A percentile compares a stretch with the other conserved stretches of the same genome.
These are phyloP conservation scores for Listronotus bonariensis DNA, from an alignment of 1,140 invertebrate species.

Conservation along the genomic window DNA sequence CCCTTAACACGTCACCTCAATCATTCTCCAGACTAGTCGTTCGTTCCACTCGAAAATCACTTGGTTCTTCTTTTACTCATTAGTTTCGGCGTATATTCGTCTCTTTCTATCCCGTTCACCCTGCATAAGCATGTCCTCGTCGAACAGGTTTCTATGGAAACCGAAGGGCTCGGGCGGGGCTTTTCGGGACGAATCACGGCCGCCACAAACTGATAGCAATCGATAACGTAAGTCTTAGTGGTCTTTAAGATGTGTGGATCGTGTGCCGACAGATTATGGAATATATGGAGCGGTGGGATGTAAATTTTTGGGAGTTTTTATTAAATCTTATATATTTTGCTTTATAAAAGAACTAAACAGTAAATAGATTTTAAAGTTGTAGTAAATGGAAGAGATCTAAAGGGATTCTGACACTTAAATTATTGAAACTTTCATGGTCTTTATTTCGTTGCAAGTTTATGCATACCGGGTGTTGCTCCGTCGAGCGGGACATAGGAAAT, in stretches of 20 bases:
- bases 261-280: slow-evolving; percentile 16
- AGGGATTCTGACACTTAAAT: too few relatives aligned
- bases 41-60: not conserved
- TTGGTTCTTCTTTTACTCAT: slow-evolving; percentile 5
- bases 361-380: too few relatives aligned
- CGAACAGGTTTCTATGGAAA: slow-evolving; percentile 43
- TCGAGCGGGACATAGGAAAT: too few relatives aligned
- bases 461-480: too few relatives aligned
- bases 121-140: slow-evolving; percentile 9
- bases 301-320: too few relatives aligned
- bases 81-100: slow-evolving; percentile 15
- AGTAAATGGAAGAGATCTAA: too few relatives aligned
- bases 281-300: too few relatives aligned
- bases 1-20: slow-evolving; percentile 35
- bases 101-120: slow-evolving; percentile 1
- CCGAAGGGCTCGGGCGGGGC: slow-evolving; percentile 49
- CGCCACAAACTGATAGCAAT: slow-evolving; percentile 53
- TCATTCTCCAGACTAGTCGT: slow-evolving; percentile 22
- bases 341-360: too few relatives aligned
- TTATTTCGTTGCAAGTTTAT: too few relatives aligned
- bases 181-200: slow-evolving; percentile 50
- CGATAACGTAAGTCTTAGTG: slow-evolving; percentile 43
- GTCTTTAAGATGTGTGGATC: slow-evolving; percentile 27
- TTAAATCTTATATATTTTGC: too few relatives aligned
- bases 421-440: too few relatives aligned